Conservation (phyloP, 2,888 invertebrate species). For the Phortica magna region DNA sequence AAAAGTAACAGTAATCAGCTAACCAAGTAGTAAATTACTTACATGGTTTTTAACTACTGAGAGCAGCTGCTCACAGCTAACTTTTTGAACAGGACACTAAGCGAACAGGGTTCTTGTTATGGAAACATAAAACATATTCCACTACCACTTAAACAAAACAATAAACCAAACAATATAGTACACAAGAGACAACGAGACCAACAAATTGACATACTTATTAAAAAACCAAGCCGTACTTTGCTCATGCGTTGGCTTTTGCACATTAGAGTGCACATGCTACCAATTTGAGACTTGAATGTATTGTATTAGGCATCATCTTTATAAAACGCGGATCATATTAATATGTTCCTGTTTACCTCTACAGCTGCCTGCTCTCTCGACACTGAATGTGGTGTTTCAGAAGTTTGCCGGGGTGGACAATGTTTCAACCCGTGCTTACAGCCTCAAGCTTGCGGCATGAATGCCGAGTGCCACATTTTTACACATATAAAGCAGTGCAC, state of each 20-base stretch:
- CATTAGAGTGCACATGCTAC: constrained; percentile 18
- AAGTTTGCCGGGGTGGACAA: constrained; percentile 89
- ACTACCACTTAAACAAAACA: constrained; percentile 26
- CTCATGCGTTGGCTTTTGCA: background rate
- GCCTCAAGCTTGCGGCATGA: constrained; percentile 89
- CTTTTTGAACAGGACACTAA: constrained; percentile 49
- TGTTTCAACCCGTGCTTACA: constrained; percentile 89
- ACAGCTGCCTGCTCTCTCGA: constrained; percentile 87
- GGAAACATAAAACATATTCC: background rate
- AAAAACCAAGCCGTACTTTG: background rate
- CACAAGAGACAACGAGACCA: constrained; percentile 47
- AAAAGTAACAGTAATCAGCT: constrained; percentile 37
- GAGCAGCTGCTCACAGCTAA: constrained; percentile 45
- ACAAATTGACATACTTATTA: constrained; percentile 3
- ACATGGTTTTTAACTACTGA: constrained; percentile 41
- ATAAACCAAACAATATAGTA: constrained; percentile 44
- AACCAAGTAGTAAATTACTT: constrained; percentile 52
- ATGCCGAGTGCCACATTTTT: constrained; percentile 86
- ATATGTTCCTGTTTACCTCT: constrained; percentile 52
- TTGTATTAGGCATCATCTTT: background rate
- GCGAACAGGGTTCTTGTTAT: constrained; percentile 1
- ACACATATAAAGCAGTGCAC: constrained; percentile 88
- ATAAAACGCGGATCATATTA: background rate
- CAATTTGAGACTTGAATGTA: constrained; percentile 1
- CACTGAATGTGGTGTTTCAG: constrained; percentile 87